A percentile compares a stretch with the other conserved stretches of the same genome.
phyloP scores from a whole-genome alignment of 2,797 vertebrate genomes.

The Typhlichthys subterraneus region DNA sequence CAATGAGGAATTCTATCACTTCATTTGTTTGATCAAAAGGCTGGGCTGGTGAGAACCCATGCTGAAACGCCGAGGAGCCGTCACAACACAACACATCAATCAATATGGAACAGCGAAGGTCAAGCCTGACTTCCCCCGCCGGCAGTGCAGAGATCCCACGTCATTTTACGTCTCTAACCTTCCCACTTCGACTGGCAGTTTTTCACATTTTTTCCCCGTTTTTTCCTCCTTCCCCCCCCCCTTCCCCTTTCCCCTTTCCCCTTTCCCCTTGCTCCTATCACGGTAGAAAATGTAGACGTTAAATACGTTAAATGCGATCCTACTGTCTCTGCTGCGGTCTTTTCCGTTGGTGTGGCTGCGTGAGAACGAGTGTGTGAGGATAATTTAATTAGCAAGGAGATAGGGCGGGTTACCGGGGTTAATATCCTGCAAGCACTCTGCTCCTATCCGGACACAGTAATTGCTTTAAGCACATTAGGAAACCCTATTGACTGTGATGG shows the following conservation, averaged over 20 bases:
- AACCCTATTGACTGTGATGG: constrained; percentile 78
- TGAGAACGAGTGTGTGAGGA: constrained; percentile 64
- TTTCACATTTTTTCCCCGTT: neutral
- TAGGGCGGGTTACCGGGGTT: constrained; percentile 76
- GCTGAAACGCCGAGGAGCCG: constrained; percentile 7
- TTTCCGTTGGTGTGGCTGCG: constrained; percentile 36
- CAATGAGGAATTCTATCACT: neutral
- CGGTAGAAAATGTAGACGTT: constrained; percentile 14
- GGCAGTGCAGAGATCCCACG: neutral
- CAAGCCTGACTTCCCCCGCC: constrained; percentile 12
- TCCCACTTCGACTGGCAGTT: neutral
- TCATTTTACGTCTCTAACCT: constrained; percentile 2
- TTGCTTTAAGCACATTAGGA: constrained; percentile 79
- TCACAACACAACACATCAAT: constrained; percentile 30
- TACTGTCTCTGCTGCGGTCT: neutral
- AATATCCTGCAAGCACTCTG: constrained; percentile 77
- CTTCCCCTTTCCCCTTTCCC: neutral
- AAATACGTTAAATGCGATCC: constrained; percentile 1
- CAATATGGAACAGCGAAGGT: constrained; percentile 30
- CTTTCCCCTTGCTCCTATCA: constrained; percentile 1
- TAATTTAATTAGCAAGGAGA: constrained; percentile 78
- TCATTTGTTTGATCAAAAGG: constrained; percentile 1
- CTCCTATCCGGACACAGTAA: constrained; percentile 74
- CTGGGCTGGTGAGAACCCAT: constrained; percentile 2
- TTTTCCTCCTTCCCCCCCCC: neutral